Evolutionary conservation across 1,140 invertebrate genomes (phyloP), one percentile per base, ranked within the genome.

Genomic region (Neodiprion lecontei): DNA sequence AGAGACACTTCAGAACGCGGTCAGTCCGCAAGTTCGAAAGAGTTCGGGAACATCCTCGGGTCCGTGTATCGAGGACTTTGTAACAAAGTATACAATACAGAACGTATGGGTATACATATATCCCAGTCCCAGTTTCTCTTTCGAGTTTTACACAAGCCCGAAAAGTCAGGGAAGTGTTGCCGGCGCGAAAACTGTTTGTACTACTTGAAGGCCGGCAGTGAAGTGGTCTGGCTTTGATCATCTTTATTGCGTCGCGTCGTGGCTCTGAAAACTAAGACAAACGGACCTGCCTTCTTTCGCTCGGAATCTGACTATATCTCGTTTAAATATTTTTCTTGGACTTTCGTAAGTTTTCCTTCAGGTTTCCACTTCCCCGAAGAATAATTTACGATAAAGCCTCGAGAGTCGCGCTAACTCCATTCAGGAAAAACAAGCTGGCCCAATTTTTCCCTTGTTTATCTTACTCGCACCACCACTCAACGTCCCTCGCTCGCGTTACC

Each of bases 281-380:
- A 82, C 77, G 76, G 65, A 48, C 70, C 70, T 67, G 5, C 74
- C 69, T 61, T 68, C 69, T 67, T 65, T 67, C 23, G 72, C 70
- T 76, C 73, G 73, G 74, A 78, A 82, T 77, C 72, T 75, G 77
- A 72, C 77, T 75, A 79, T 83, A 40, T 40, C 81, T 76, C 76
- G 79, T 84, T 83, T 81, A 82, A 83, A 82, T 82, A 82, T 85
- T 83, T 82, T 83, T 74, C 75, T 83, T 82, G 78, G 79, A 78
- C 81, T 78, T 81, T 81, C 80, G 75, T 74, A 5, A 69, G 53
- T 61, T 61, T 61, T 12, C 11, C 11, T 61, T 61, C 9, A 4
- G 53, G 53, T 17, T 61, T 61, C 5, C n/a, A 61, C 11, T 61
- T 17, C 53, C 5, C 28, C 53, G 9, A 9, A 5, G 11, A 14